These are phyloP conservation scores for Anagrus nilaparvatae DNA, from an alignment of 1,140 invertebrate genomes.

Conservation along the genomic window DNA sequence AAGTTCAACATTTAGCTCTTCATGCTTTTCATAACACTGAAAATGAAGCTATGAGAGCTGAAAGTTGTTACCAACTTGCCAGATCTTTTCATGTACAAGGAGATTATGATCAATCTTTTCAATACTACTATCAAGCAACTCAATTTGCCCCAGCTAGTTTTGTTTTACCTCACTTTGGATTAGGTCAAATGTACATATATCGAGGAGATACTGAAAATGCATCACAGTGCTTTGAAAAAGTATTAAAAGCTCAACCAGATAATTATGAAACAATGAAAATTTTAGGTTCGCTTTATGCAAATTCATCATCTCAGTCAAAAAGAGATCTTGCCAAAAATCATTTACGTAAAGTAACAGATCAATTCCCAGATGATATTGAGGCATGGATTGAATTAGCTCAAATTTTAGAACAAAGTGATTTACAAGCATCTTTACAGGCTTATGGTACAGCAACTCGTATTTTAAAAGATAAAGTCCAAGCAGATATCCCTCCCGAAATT, in stretches of 20 bases:
- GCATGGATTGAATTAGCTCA: conserved; percentile 99
- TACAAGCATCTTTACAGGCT: conserved; percentile 75
- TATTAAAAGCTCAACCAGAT: conserved; percentile 91
- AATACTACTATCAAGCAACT: conserved; percentile 99
- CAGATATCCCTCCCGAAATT: conserved; percentile 95
- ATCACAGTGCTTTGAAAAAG: conserved; percentile 97
- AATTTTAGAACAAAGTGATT: conserved; percentile 92
- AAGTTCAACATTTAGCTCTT: conserved; percentile 91
- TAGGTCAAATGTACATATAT: conserved; percentile 99
- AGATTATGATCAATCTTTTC: conserved; percentile 96
- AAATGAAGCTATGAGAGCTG: conserved; percentile 97
- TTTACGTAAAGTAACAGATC: conserved; percentile 88
- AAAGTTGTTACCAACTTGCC: conserved; percentile 97
- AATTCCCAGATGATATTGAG: conserved; percentile 96
- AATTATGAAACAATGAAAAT: conserved; percentile 99
- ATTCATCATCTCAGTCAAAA: conserved; percentile 80
- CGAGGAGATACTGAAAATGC: conserved; percentile 95
- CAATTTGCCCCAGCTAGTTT: conserved; percentile 93
- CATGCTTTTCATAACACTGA: conserved; percentile 99
- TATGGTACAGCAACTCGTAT: conserved; percentile 92
- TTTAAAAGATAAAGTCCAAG: conserved; percentile 84
- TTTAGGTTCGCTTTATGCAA: conserved; percentile 91
- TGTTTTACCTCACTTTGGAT: conserved; percentile 93
- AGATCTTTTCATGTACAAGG: conserved; percentile 92
- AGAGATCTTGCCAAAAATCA: conserved; percentile 86